These are phyloP conservation scores for Gastrophryne carolinensis DNA, from an alignment of 2,797 vertebrate species.

Conservation along the genomic window DNA sequence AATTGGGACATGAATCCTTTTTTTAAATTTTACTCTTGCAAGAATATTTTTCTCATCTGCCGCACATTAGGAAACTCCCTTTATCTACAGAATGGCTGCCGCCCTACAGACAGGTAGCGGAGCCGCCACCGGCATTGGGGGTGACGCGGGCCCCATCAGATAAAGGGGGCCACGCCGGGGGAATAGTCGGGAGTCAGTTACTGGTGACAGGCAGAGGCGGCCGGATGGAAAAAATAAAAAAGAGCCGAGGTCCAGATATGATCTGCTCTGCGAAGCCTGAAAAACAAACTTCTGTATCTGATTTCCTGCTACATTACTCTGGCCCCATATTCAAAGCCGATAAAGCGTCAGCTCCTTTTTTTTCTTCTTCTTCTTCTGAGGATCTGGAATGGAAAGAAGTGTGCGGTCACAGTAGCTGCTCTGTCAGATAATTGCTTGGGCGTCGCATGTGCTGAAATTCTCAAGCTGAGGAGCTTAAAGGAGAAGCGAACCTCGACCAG, in stretches of 20 bases:
- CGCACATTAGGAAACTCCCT: background rate
- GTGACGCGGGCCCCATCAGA: background rate
- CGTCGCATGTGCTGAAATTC: background rate
- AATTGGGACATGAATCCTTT: too few species aligned
- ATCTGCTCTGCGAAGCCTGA: conserved; percentile 7
- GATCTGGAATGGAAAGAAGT: background rate
- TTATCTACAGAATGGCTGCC: too few species aligned
- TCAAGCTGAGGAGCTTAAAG: background rate
- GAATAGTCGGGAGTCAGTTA: background rate
- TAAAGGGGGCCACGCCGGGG: background rate
- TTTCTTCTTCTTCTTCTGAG: too few species aligned
- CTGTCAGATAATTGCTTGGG: background rate
- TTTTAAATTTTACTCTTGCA: too few species aligned
- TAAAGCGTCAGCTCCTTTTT: background rate
- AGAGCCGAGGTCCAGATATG: background rate
- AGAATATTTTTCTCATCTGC: background rate
- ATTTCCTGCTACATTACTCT: conserved; percentile 28
- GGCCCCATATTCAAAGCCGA: background rate
- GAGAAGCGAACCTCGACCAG: background rate
- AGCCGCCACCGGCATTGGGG: background rate
- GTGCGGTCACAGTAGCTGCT: background rate
- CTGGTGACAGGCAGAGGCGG: background rate
- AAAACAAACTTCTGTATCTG: conserved; percentile 27
- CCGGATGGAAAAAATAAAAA: background rate
- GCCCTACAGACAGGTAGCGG: background rate